Base-by-base conservation (phyloP, 2,888 invertebrate species). In the Teleiodes luculella region DNA sequence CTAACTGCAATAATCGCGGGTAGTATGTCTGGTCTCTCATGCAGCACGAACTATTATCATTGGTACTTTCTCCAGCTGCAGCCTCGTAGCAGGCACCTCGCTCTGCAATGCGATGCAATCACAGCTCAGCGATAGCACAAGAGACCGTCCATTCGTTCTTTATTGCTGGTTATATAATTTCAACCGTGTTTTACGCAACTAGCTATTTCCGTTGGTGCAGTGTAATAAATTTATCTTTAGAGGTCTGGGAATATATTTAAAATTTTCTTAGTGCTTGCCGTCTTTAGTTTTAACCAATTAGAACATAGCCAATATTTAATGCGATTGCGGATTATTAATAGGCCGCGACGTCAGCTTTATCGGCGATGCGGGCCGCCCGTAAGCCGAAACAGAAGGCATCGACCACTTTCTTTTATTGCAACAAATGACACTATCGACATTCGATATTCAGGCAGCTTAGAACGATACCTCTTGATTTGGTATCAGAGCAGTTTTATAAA, bases 61-160 rank as follows among this genome's bases (percentile, higher is more conserved):
- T 60, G 64, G 62, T 68, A 72, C 72, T 74, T 77, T 77, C 76
- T 65, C 71, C 65, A 54, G 61, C 64, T 62, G 65, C 65, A 67
- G 60, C 33, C 18, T 20, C 18, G 16, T 11, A 11, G 39, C 39
- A 18, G 18, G 39, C 20, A 10, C 18, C 18, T 10, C 16, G 28
- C 43, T 10, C 43, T 13, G 47, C 54, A 46, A 24, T 24, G 24
- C 24, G n/a, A 49, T 51, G 31, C 41, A 46, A 54, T 46, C 45
- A 14, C 28, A 28, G 28, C 54, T 36, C 50, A 18, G 41, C 18
- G 31, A 45, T 30, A 41, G 41, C 33, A 46, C 30, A 46, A 46
- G 45, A 30, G 30, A 46, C 36, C 20, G 39, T 35, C 35, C 47
- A 33, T 33, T 10, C 4, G 33, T 33, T 3, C 33, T 33, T n/a